Base-by-base conservation (phyloP, 2,888 invertebrate genomes). In the Tanaodytes sp. region DNA sequence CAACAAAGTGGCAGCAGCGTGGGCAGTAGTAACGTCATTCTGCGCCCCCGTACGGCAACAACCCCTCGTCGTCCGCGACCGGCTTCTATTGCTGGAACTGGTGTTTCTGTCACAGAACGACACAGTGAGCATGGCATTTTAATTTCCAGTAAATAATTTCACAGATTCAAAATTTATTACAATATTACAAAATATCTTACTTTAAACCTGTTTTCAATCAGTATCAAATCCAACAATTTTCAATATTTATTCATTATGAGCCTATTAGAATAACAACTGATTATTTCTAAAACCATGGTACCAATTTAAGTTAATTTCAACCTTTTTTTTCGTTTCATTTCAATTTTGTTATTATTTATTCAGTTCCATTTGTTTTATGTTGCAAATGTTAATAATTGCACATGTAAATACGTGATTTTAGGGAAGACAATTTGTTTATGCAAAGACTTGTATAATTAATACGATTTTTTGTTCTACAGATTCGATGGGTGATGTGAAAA, bases 11-110 rank as follows among this genome's bases (percentile, higher is more conserved):
- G 89, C 82, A 88, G 87, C 81, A 89, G 90, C 80, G 87, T 89
- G 77, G 82, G 79, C 75, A 83, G 83, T 79, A 82, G 83, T 81
- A 83, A 78, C 75, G 84, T 85, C 76, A 84, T 79, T 81, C 88
- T 91, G 79, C 88, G 90, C 79, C 88, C 88, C 77, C 89, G 88
- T 80, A 86, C 88, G 80, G 59, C 66, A 45, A 88, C 88, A 76
- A 88, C 88, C 77, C 88, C 89, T 66, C 89, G 90, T 83, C 91
- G 90, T 85, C 94, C 91, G 79, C 90, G 93, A 73, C 93, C 94
- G 76, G 90, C 90, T 79, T 93, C 93, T 86, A 93, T 94, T 84
- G 93, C 93, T 76, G 92, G 93, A 81, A 94, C 94, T 58, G 94
- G 93, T 74, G 91, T 94, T 80, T 90, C 92, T 75, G 79, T 83